Conservation (phyloP, 2,113 vertebrate genomes). For the Muntiacus reevesi region DNA sequence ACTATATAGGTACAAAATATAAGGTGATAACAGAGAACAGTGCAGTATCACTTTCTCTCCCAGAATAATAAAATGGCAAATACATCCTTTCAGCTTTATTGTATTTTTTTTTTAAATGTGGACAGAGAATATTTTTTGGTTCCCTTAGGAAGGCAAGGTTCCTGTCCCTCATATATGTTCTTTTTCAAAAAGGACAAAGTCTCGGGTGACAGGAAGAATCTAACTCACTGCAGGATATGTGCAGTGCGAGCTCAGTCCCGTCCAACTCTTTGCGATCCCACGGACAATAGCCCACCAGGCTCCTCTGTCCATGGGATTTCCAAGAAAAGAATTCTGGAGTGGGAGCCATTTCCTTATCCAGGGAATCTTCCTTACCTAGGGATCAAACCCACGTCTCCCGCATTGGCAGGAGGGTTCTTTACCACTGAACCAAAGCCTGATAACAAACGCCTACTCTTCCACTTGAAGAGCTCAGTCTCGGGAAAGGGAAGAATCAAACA, state of each 20-base stretch:
- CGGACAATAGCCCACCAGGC: neutral
- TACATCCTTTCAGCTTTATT: neutral
- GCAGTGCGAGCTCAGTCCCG: neutral
- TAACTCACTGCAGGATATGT: neutral
- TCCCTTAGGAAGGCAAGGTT: neutral
- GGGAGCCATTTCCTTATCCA: neutral
- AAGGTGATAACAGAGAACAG: neutral
- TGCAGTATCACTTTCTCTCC: neutral
- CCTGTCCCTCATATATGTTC: neutral
- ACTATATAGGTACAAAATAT: neutral
- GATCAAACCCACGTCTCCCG: neutral
- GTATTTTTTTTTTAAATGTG: neutral
- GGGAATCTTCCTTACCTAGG: neutral
- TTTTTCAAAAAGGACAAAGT: neutral
- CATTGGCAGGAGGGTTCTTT: neutral
- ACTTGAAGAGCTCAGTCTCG: neutral
- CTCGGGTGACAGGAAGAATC: neutral
- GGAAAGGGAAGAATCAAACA: neutral
- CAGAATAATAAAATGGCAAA: neutral
- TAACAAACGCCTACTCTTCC: neutral
- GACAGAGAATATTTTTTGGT: neutral
- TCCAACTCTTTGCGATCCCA: neutral
- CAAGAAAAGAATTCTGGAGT: neutral
- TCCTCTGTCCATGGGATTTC: neutral
- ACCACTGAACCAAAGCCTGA: neutral